Base-by-base conservation (phyloP, 2,113 vertebrate species). In the Psittacara wagleri region DNA sequence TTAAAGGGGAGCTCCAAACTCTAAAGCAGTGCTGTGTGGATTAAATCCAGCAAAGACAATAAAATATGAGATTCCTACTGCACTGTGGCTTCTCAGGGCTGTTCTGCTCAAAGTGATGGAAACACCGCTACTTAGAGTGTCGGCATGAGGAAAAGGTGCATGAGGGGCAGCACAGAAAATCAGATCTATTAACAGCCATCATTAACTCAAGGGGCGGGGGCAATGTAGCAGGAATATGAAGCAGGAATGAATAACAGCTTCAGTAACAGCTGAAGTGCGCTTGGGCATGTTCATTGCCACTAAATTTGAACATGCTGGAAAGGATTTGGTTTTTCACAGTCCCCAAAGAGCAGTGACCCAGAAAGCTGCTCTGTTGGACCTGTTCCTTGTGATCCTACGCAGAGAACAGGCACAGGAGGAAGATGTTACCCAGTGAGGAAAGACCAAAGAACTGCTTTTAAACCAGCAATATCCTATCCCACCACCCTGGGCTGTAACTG, bases 141-240 rank as follows among this genome's bases (percentile, higher is more conserved):
- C 0, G 0, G 18, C 57, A 35, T 6, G 5, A 19, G 14, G 1
- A 6, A 15, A 29, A 16, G 22, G 57, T 2, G 4, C 31, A 55
- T 59, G 59, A 81, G 11, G 14, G 37, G 51, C 57, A 76, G 41
- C 52, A 64, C 22, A 51, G 63, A 91, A 91, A 76, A 39, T 27
- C 63, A 88, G 28, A 62, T 33, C 48, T 62, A 54, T 64, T 77
- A 75, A 83, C 67, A 86, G 59, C 35, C 33, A 54, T 29, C 24
- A 23, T 52, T 63, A 86, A 44, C n/a, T 57, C 2, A 3, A 64
- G 52, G 18, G 52, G 75, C 35, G 0, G 2, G 62, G 52, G 19
- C 52, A 82, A 22, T 9, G 12, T 48, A 52, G 48, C 37, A 49
- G 43, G 41, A 95, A 79, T 62, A 17, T 55, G 78, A 92, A 85